Percentiles rank a stretch among this genome's conserved stretches.
These are phyloP conservation scores for Sclerodermus sp. DNA, from an alignment of 2,888 invertebrate genomes.

Conservation along the genomic window DNA sequence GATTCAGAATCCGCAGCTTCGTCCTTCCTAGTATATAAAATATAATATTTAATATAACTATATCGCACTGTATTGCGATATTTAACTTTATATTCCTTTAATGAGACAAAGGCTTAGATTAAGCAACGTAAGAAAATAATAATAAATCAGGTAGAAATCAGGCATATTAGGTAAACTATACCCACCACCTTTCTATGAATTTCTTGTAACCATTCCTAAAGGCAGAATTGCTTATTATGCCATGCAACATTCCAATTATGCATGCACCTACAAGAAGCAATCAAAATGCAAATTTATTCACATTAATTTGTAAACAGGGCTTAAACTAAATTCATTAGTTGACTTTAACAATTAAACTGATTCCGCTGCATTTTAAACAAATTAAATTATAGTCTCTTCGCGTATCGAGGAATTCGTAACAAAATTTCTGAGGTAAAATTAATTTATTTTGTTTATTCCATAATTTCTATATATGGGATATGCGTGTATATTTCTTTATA, in stretches of 20 bases:
- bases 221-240: conserved; percentile 34
- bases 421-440: too few species aligned
- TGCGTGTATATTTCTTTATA: not conserved
- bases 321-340: too few species aligned
- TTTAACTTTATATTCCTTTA: not conserved
- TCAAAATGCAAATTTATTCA: conserved; percentile 19
- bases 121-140: not conserved
- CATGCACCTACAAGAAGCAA: conserved; percentile 49
- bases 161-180: conserved; percentile 21
- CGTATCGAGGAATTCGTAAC: too few species aligned
- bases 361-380: too few species aligned
- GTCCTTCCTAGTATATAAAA: conserved; percentile 28
- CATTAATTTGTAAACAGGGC: too few species aligned
- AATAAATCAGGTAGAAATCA: not conserved
- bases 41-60: too few species aligned
- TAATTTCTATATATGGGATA: not conserved
- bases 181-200: conserved; percentile 48
- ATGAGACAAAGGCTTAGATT: not conserved
- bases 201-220: conserved; percentile 45
- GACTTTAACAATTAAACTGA: too few species aligned
- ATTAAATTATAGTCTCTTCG: too few species aligned
- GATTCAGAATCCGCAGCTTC: conserved; percentile 29
- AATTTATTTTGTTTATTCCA: too few species aligned
- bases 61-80: not conserved
- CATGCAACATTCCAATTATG: conserved; percentile 52